Evolutionary conservation across 2,888 invertebrate genomes (phyloP), one percentile per base, ranked within the genome.

Genomic region (Noctua janthina): DNA sequence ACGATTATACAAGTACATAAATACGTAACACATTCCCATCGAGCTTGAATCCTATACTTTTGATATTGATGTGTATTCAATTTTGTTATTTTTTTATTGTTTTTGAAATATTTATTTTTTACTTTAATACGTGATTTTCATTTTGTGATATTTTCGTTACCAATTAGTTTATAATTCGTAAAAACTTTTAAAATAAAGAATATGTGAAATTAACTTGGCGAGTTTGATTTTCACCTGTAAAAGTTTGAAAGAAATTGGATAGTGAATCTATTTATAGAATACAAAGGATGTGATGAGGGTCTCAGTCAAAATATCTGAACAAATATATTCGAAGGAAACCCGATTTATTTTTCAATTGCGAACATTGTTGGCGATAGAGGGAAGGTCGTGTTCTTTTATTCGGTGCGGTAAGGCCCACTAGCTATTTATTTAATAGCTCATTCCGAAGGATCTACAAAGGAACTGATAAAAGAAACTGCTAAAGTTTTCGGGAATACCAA

Each of bases 111-210:
- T 87, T 86, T 89, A 83, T 86, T 82, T 88, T 90, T 90, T 87
- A 88, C 76, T 83, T 89, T 89, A 74, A 78, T 67, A 80, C 88
- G 90, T 92, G 88, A 87, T 91, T 92, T 90, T 91, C 74, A 89
- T 93, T 91, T 92, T 94, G 87, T 92, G 94, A 95, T 95, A 94
- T 92, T 93, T 90, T 68, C 84, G 90, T 89, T 90, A 90, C 90
- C 90, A 89, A 77, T 89, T 87, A 85, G 77, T 85, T 66, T 79
- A 74, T 74, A 83, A 73, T 84, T 83, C 76, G 70, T 89, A 84
- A 86, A 83, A 85, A 86, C 87, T 88, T 90, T 87, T 79, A 71
- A 86, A 91, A 88, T 90, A 90, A 91, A 91, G 69, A 81, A 87
- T 88, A 88, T 87, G 84, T 89, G 83, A 89, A 88, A 72, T 74